Base-by-base conservation (phyloP, 2,113 vertebrate species). In the Otis tarda region DNA sequence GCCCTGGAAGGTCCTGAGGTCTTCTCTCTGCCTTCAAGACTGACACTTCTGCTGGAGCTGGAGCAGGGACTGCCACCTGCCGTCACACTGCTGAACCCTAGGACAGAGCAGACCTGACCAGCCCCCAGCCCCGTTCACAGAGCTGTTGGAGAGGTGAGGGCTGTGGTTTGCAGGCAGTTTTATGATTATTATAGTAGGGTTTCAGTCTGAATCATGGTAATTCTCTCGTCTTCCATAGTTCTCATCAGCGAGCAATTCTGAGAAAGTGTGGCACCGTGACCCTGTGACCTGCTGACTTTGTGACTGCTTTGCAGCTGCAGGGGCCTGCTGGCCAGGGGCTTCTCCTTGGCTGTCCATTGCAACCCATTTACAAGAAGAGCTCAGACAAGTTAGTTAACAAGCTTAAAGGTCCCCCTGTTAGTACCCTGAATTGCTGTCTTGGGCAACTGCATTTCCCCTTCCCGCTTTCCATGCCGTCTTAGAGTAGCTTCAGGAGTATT, bases 161-260 rank as follows among this genome's bases (percentile, higher is more conserved):
- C 64, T 70, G n/a, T 47, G 55, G 55, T 70, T 67, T 77, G 28
- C 59, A 95, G 60, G 7, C 37, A 84, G 60, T 84, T 93, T 50
- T 65, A 33, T 33, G 24, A 96, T 93, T 84, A 28, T 71, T 45
- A 2, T 33, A 33, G 21, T 55, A 3, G 0, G 3, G 35, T 96
- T 96, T 97, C 92, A 60, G 18, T 94, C 49, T 97, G 90, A 96
- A 85, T 97, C 69, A 91, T 0, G 7, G 9, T 39, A 50, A 21
- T 31, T 55, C 9, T 93, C 37, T 59, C 2, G 0, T 27, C 35
- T 74, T 83, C 87, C n/a, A 50, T 53, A 77, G 57, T 16, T 76
- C 50, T 76, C 37, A 55, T 64, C 64, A 89, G n/a, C 11, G 69
- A 91, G 60, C 33, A 89, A 22, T 96, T 87, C 74, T 10, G 77